A percentile compares a stretch with the other conserved stretches of the same genome.
Evolutionary conservation across 2,888 invertebrate species (phyloP).

Genomic region (Ectemnius cavifrons): DNA sequence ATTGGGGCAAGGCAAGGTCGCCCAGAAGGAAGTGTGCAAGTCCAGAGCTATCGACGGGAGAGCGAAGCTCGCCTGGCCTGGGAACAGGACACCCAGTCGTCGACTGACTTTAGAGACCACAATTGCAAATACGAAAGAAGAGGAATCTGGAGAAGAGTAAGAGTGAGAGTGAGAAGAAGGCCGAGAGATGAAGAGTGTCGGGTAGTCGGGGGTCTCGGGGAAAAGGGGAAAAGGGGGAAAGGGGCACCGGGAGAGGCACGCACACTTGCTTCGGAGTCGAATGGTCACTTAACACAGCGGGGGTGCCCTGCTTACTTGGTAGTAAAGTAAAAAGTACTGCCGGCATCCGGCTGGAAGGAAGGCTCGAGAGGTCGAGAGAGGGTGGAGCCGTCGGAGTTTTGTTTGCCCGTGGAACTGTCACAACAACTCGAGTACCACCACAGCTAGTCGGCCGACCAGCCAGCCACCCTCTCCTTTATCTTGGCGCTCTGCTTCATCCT

Average conservation of each 20-base stretch:
- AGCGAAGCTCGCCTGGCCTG: not conserved
- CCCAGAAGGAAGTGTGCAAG: not conserved
- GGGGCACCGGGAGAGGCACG: constrained; percentile 17
- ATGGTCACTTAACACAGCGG: constrained; percentile 62
- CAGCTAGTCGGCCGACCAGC: constrained; percentile 19
- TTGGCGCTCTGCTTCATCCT: constrained; percentile 23
- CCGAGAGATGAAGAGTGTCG: not conserved
- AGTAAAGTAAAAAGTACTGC: constrained; percentile 48
- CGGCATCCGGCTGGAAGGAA: constrained; percentile 45
- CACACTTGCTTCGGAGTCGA: constrained; percentile 54
- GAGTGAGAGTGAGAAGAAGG: not conserved
- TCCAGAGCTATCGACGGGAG: no score
- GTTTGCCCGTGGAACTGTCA: constrained; percentile 74
- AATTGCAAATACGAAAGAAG: not conserved
- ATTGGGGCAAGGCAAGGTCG: no score
- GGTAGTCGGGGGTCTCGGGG: not conserved
- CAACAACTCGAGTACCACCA: constrained; percentile 66
- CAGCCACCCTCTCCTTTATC: constrained; percentile 45
- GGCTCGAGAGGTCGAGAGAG: not conserved
- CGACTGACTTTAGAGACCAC: not conserved
- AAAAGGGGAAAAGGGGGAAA: not conserved
- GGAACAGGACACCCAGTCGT: not conserved
- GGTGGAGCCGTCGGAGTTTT: constrained; percentile 61
- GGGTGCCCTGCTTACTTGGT: constrained; percentile 33
- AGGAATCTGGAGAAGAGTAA: no score